Evolutionary conservation across 2,888 invertebrate species (phyloP).

Genomic region (Mesoligia furuncula): DNA sequence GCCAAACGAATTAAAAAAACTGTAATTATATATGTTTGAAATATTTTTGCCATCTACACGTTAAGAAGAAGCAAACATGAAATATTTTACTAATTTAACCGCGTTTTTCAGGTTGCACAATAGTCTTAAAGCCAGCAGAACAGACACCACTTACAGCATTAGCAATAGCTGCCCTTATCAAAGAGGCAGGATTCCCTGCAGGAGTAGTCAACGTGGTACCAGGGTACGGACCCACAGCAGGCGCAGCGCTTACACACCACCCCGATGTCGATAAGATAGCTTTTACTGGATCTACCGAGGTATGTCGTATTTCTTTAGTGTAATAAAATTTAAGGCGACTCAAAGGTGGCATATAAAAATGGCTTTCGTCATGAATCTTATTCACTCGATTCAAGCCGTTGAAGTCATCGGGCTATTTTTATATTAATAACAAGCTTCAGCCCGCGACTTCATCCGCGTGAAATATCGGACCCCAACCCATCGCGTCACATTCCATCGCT

Average conservation of each 20-base stretch:
- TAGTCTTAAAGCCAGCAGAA: slow-evolving; percentile 98
- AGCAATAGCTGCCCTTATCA: slow-evolving; percentile 95
- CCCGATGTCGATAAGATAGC: slow-evolving; percentile 96
- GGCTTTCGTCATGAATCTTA: not conserved
- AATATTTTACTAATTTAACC: not conserved
- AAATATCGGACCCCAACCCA: not conserved
- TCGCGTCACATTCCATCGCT: not conserved
- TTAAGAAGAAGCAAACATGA: not conserved
- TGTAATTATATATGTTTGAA: too few relatives aligned
- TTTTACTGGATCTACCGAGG: slow-evolving; percentile 91
- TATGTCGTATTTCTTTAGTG: slow-evolving; percentile 47
- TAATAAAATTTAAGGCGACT: not conserved
- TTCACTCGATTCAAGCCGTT: not conserved
- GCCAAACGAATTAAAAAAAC: too few relatives aligned
- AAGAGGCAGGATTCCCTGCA: slow-evolving; percentile 97
- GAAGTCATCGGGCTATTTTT: not conserved
- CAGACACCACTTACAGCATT: slow-evolving; percentile 98
- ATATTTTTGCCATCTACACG: too few relatives aligned
- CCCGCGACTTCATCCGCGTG: too few relatives aligned
- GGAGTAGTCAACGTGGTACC: slow-evolving; percentile 98
- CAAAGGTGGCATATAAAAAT: not conserved
- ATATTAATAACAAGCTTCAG: not conserved
- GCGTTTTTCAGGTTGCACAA: slow-evolving; percentile 91
- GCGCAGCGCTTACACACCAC: slow-evolving; percentile 94
- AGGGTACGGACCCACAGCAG: slow-evolving; percentile 95